These are phyloP conservation scores for Mirza zaza DNA, from an alignment of 2,113 vertebrate genomes.

Conservation along the genomic window DNA sequence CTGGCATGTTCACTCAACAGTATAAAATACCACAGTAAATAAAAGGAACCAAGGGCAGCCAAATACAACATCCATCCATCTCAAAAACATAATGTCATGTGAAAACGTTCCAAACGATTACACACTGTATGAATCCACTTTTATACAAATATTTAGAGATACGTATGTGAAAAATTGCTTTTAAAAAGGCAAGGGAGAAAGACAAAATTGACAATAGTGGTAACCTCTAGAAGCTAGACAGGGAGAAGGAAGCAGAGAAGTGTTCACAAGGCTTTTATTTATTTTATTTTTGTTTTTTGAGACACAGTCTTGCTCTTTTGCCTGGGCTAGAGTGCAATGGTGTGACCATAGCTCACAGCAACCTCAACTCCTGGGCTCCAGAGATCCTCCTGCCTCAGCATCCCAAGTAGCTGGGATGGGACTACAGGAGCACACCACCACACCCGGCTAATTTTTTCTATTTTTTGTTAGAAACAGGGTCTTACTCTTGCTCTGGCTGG, in stretches of 20 bases:
- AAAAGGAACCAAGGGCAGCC: neutral
- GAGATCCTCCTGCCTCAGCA: too few relatives aligned
- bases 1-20: neutral
- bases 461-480: too few relatives aligned
- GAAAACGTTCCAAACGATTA: conserved; percentile 4
- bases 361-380: too few relatives aligned
- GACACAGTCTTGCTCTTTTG: too few relatives aligned
- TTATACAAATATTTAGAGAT: neutral
- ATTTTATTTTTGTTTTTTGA: too few relatives aligned
- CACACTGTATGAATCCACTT: neutral
- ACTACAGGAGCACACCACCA: too few relatives aligned
- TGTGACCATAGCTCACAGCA: too few relatives aligned
- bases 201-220: neutral
- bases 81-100: neutral
- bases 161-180: neutral
- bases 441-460: too few relatives aligned
- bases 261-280: neutral
- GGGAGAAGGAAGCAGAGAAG: neutral
- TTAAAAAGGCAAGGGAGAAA: conserved; percentile 10
- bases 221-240: neutral
- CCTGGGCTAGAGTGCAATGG: too few relatives aligned
- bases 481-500: too few relatives aligned
- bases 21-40: neutral
- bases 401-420: too few relatives aligned
- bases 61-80: conserved; percentile 1